A percentile compares a stretch with the other conserved stretches of the same genome.
Conservation (phyloP, 2,888 invertebrate genomes). For the Orthosia cruda region DNA sequence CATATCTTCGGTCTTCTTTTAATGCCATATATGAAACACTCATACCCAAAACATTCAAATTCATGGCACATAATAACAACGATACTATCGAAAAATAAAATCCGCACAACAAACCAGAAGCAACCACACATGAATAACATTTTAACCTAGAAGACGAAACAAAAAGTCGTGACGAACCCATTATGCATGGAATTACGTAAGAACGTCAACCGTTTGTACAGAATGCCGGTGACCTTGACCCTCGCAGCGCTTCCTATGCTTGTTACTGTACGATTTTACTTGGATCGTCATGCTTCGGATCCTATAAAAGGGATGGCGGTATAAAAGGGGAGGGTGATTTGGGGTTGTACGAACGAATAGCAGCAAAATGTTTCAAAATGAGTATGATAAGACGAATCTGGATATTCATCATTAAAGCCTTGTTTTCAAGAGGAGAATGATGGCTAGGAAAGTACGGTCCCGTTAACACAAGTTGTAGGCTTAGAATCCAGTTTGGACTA, state of each 20-base stretch:
- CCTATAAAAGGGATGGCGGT: not conserved
- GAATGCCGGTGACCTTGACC: slow-evolving; percentile 53
- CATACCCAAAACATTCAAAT: not conserved
- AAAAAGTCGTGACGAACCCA: slow-evolving; percentile 53
- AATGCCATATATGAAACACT: too few species aligned
- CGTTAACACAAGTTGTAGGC: not conserved
- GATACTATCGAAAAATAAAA: slow-evolving; percentile 5
- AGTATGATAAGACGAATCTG: not conserved
- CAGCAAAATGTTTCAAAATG: not conserved
- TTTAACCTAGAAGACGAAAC: slow-evolving; percentile 39
- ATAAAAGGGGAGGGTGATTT: not conserved
- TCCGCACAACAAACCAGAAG: slow-evolving; percentile 11
- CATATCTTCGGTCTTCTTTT: not conserved
- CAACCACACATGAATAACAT: slow-evolving; percentile 16
- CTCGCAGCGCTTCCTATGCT: slow-evolving; percentile 24
- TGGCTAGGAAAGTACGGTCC: not conserved
- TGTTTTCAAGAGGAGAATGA: too few species aligned
- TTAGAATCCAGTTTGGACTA: not conserved
- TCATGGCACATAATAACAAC: not conserved
- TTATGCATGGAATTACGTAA: slow-evolving; percentile 55
- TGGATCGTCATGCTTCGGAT: not conserved
- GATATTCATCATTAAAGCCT: too few species aligned
- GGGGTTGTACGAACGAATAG: not conserved
- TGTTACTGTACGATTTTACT: slow-evolving; percentile 2
- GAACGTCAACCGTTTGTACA: slow-evolving; percentile 38